These are phyloP conservation scores for Carassius gibelio DNA, from an alignment of 2,113 vertebrate genomes.

Conservation along the genomic window DNA sequence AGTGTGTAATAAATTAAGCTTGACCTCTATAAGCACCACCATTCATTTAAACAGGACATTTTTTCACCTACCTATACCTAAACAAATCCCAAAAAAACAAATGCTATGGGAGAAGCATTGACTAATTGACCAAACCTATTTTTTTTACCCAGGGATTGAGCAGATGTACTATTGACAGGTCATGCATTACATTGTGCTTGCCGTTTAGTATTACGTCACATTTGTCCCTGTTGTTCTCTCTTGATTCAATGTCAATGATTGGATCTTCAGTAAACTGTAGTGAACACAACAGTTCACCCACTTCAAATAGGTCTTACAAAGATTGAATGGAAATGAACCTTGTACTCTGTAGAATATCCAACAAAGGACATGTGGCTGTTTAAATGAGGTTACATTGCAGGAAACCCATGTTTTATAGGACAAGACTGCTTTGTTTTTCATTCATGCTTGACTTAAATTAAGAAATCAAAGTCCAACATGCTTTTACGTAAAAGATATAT, in stretches of 20 bases:
- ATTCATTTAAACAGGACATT: constrained; percentile 9
- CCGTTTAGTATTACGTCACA: constrained; percentile 25
- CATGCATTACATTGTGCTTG: constrained; percentile 4
- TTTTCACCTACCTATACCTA: not conserved
- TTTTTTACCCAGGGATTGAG: not conserved
- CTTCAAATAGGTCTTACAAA: constrained; percentile 17
- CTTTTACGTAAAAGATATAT: not conserved
- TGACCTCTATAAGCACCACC: not conserved
- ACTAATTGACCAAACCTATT: constrained; percentile 2
- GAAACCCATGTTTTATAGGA: not conserved
- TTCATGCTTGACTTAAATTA: not conserved
- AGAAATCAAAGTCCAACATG: not conserved
- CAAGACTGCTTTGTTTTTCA: not conserved
- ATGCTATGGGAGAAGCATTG: not conserved
- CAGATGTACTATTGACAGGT: constrained; percentile 40
- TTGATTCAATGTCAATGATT: constrained; percentile 5
- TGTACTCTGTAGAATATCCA: not conserved
- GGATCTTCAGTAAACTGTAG: not conserved
- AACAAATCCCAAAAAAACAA: not conserved
- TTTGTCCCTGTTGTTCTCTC: constrained; percentile 12
- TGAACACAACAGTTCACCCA: not conserved
- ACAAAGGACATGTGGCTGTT: not conserved
- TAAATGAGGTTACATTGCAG: not conserved
- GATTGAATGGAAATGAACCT: not conserved
- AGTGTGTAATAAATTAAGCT: too few species aligned